Percentiles rank a stretch among this genome's conserved stretches.
These are phyloP conservation scores for Eretmocerus hayati DNA, from an alignment of 2,888 invertebrate genomes.

Conservation along the genomic window DNA sequence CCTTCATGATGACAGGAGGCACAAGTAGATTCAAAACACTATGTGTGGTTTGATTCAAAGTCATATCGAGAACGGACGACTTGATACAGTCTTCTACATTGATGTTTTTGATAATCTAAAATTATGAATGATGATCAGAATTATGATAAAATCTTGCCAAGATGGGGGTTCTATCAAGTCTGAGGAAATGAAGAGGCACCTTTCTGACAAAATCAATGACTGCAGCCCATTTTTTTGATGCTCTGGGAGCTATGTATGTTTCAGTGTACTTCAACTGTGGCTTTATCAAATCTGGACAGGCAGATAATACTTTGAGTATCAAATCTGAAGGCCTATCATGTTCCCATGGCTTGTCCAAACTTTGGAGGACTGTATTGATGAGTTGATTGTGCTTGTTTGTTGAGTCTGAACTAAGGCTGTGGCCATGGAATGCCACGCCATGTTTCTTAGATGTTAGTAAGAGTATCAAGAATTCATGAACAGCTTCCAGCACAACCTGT, in stretches of 20 bases:
- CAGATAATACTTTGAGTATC: constrained; percentile 56
- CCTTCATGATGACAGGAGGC: constrained; percentile 50
- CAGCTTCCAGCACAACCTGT: constrained; percentile 51
- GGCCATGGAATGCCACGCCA: constrained; percentile 72
- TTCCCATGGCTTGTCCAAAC: constrained; percentile 63
- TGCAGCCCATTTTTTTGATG: constrained; percentile 37
- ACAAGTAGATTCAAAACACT: constrained; percentile 50
- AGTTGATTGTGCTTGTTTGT: constrained; percentile 56
- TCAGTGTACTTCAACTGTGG: constrained; percentile 56
- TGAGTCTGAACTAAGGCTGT: constrained; percentile 54
- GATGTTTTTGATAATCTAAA: constrained; percentile 35
- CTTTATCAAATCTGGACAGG: constrained; percentile 67
- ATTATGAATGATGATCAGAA: too few species aligned
- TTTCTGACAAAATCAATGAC: constrained; percentile 37
- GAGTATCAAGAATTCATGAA: constrained; percentile 65
- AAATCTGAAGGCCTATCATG: constrained; percentile 59
- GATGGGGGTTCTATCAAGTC: too few species aligned
- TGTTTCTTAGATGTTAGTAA: constrained; percentile 69
- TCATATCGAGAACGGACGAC: constrained; percentile 47
- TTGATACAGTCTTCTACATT: constrained; percentile 44
- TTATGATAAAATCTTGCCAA: too few species aligned
- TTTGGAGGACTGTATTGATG: constrained; percentile 57
- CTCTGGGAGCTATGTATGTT: constrained; percentile 55
- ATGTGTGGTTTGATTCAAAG: constrained; percentile 50
- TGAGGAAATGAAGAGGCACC: constrained; percentile 23